Evolutionary conservation across 2,888 invertebrate species (phyloP), one percentile per base, ranked within the genome.

Genomic region (Agrotis segetum): DNA sequence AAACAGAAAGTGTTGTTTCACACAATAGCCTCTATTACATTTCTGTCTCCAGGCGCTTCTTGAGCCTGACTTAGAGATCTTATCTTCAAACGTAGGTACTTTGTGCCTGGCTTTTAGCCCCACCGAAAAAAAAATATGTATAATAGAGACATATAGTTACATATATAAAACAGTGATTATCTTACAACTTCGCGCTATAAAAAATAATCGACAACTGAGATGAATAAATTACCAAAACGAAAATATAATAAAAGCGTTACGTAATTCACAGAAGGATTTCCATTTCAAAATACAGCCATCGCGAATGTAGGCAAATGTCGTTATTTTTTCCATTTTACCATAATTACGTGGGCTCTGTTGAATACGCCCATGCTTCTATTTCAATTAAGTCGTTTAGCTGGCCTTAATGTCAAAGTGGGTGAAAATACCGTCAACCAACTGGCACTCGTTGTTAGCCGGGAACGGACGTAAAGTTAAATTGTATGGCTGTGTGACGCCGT

Each of bases 401-500:
- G 73, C 75, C 81, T 64, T 83, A 74, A 71, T 76, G 71, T 79
- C 73, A 73, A 79, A 85, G 77, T 84, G 82, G 79, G 78, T 77
- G 82, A 84, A 85, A 87, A 87, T 85, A 86, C 84, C 79, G 77
- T 71, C 84, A 74, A 81, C 80, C 84, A 74, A 81, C 80, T 76
- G 74, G 81, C 82, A 84, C 83, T 87, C 84, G 89, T 88, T 87
- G 83, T 78, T 71, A 85, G 71, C 74, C 67, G 70, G 79, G 73
- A 67, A 60, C 78, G 74, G 70, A 72, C 83, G 79, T 88, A 85
- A 87, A 89, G 85, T 89, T 83, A 87, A 84, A 86, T 88, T 87
- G 87, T 85, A 88, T 85, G 83, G 82, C 84, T 74, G 77, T 81
- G 78, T 82, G 82, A 76, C 75, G 78, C 85, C 79, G 74, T 83